Base-by-base conservation (phyloP, 2,888 invertebrate species). In the Xylota segnis region DNA sequence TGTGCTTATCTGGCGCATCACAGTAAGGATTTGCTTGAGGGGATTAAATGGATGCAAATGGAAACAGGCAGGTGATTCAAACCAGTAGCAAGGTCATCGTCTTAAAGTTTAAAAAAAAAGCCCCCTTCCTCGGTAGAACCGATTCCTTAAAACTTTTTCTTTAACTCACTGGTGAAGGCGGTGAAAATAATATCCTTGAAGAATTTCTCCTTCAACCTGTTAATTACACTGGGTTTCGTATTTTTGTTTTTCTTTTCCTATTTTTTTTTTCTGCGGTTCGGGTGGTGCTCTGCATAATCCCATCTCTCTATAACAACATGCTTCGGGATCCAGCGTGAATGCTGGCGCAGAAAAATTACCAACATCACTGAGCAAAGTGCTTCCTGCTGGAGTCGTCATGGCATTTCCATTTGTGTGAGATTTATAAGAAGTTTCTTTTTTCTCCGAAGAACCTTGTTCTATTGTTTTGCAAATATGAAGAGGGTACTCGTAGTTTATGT, bases 1-100 rank as follows among this genome's bases (percentile, higher is more conserved):
- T 37, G 37, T 23, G 3, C 75, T 75, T 75, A 58, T 65, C 65
- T 66, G 75, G 75, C 75, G 75, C 75, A 75, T 75, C 71, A 23
- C 9, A 43, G 14, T 12, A 12, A n/a, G 9, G 27, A 29, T n/a
- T 63, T 61, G 6, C 0, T n/a, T 12, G 23, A 40, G 16, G 14
- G 61, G 16, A 16, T 7, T 45, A 5, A 45, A 9, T 5, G 12
- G 14, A 5, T n/a, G 43, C 3, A 16, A 14, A 6, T 43, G 14
- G 2, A 45, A 0, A 40, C 40, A n/a, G 40, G 12, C n/a, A 40
- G 10, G 10, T 40, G 7, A 32, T 4, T 5, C 4, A 32, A 32
- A 10, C 0, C n/a, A 40, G 10, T 9, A 4, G 12, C 43, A 43
- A 14, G 40, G 14, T 9, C 40, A 43, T 14, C 40, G 6, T 43